Evolutionary conservation across 1,140 invertebrate genomes (phyloP), one percentile per base, ranked within the genome.

Genomic region (Drosophila pallidifrons): DNA sequence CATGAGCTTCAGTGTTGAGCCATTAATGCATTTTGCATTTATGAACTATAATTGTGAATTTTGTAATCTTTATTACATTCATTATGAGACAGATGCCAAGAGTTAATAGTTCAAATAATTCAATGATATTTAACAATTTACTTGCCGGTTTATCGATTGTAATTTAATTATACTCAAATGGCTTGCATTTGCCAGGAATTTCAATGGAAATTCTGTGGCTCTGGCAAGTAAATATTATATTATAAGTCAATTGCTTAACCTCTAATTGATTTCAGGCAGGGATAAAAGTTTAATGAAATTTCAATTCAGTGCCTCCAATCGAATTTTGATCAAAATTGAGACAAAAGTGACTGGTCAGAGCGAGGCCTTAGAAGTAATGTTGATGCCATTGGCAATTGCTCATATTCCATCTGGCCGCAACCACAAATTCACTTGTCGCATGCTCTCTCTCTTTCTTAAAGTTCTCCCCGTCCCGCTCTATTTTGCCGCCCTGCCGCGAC

Each of bases 321-420:
- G 28, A 70, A 49, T 58, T 46, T 51, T 61, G 13, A 28, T 8
- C 3, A 32, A n/a, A 59, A 43, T 52, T 59, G 30, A 60, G 43
- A 35, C 32, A 30, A 52, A 63, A 25, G 3, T 15, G 47, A 25
- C 46, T 20, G 25, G 43, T n/a, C 41, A 61, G 2, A 30, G 32
- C 3, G 25, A 41, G 38, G 25, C 30, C 28, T 58, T 13, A 5
- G 20, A 52, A 52, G 55, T 68, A 30, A 38, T 38, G 35, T 38
- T 38, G 30, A 25, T 46, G 61, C 49, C 58, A 64, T 32, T 65
- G 77, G 83, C 80, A 87, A 78, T 88, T 83, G 80, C 82, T 87
- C 73, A 82, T 80, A 87, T 88, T 88, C 80, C 80, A 82, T 77
- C 52, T 66, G 72, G 82, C 75, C 69, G 55, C 75, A 77, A 66